phyloP scores from a whole-genome alignment of 2,888 invertebrate species.

The Lepetodrilus schrolli region DNA sequence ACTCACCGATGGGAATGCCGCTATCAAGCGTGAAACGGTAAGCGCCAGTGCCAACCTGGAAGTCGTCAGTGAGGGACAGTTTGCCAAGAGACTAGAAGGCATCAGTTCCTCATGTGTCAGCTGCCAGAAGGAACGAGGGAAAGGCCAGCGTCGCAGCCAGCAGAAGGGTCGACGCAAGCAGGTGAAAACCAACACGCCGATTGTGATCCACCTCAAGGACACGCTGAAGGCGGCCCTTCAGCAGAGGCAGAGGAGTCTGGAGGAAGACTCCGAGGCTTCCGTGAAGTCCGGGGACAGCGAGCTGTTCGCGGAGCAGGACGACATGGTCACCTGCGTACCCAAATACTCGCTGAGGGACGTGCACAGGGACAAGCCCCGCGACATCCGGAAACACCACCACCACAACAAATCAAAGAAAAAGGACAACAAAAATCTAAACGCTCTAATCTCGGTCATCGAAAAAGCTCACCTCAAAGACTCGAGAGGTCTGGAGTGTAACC shows the following conservation, averaged over 20 bases:
- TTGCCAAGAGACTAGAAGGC: constrained; percentile 56
- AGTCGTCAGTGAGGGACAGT: constrained; percentile 63
- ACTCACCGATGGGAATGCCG: constrained; percentile 23
- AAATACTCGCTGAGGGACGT: constrained; percentile 20
- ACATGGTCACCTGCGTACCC: constrained; percentile 7
- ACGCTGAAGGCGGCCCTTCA: constrained; percentile 61
- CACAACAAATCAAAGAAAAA: constrained; percentile 45
- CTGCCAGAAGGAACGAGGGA: constrained; percentile 65
- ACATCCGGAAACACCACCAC: not conserved
- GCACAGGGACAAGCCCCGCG: not conserved
- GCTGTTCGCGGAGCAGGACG: constrained; percentile 26
- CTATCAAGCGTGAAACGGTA: constrained; percentile 59
- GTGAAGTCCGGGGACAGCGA: constrained; percentile 44
- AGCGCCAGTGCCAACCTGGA: constrained; percentile 60
- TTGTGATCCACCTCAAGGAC: constrained; percentile 68
- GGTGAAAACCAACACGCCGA: constrained; percentile 63
- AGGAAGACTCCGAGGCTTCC: constrained; percentile 45
- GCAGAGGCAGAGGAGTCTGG: constrained; percentile 55
- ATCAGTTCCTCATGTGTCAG: constrained; percentile 64
- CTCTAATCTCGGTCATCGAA: constrained; percentile 70
- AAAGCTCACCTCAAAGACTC: constrained; percentile 68
- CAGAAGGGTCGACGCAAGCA: constrained; percentile 39
- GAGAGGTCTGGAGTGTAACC: constrained; percentile 43
- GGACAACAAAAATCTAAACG: constrained; percentile 70
- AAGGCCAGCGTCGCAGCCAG: constrained; percentile 37